Evolutionary conservation across 37 sponge, comb jelly and placozoan genomes (phyloP), one percentile per base, ranked within the genome.

Genomic region (Petrosia ficiformis): DNA sequence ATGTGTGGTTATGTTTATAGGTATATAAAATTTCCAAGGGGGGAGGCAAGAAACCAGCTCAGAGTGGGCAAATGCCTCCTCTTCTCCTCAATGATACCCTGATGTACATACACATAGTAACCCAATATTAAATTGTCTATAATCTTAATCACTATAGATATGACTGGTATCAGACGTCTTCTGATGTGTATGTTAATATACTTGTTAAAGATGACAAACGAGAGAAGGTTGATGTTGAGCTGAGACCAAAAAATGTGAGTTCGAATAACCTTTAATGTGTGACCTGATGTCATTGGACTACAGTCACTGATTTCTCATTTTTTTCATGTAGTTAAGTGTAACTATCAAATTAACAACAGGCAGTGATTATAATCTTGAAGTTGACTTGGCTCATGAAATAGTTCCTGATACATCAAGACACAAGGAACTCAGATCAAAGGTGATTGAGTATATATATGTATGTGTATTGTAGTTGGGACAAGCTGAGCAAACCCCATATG

Each of bases 161-260:
- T 56, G 81, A 80, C 65, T 80, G 81, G 81, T 80, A 80, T 73
- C 81, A 80, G 72, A 80, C 81, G 39, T 44, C 36, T 1, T 44
- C 59, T 41, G 63, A 41, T 63, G 81, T 80, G 10, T 37, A n/a
- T 36, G 16, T 80, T 2, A 57, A 52, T 40, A 36, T 80, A n/a
- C 25, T 80, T 26, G 31, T 39, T 22, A 80, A 80, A 40, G 39
- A 44, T 1, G 72, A 32, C 28, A 52, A 40, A 42, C 35, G 59
- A 32, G 44, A 72, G 56, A 73, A 80, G 36, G 28, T 73, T 1
- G 22, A 57, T 11, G 64, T 80, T 3, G 40, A 80, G 10, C 72
- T 72, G 28, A 42, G 24, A 29, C 67, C 24, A 67, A 33, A 4
- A 44, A 10, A 38, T 34, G 79, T 77, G 32, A 39, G 21, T 4